Evolutionary conservation across 2,888 invertebrate species (phyloP).

Genomic region (Phyto melanocephala): DNA sequence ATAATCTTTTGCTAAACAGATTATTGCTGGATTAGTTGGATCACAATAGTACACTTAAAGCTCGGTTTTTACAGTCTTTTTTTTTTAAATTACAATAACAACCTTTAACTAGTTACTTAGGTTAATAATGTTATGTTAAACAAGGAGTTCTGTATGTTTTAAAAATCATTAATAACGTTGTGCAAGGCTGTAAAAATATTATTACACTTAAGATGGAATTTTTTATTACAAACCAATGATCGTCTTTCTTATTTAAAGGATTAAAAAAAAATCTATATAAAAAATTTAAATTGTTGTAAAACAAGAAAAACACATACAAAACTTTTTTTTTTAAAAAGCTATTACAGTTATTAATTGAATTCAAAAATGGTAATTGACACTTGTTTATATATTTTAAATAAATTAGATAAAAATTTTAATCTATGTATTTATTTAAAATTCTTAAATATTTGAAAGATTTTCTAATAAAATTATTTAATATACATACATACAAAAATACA

Average conservation of each 20-base stretch:
- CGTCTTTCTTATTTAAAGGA: constrained; percentile 36
- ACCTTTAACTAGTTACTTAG: no score
- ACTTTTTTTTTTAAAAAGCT: neutral
- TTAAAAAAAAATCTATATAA: neutral
- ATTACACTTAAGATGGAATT: neutral
- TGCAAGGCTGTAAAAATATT: no score
- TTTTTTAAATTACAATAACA: neutral
- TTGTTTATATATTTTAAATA: neutral
- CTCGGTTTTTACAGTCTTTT: constrained; percentile 33
- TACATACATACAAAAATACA: no score
- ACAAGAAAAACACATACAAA: neutral
- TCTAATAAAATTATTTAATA: no score
- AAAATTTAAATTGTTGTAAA: neutral
- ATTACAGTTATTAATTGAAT: neutral
- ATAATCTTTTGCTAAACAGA: neutral
- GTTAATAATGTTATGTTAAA: no score
- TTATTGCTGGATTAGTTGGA: neutral
- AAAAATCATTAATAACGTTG: no score
- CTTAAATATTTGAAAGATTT: no score
- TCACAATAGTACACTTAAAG: constrained; percentile 47
- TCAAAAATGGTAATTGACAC: neutral
- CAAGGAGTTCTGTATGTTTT: no score
- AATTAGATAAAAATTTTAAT: neutral
- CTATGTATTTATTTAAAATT: no score
- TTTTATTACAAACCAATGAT: constrained; percentile 42